phyloP scores from a whole-genome alignment of 1,140 invertebrate species.

The Tenebrio molitor region DNA sequence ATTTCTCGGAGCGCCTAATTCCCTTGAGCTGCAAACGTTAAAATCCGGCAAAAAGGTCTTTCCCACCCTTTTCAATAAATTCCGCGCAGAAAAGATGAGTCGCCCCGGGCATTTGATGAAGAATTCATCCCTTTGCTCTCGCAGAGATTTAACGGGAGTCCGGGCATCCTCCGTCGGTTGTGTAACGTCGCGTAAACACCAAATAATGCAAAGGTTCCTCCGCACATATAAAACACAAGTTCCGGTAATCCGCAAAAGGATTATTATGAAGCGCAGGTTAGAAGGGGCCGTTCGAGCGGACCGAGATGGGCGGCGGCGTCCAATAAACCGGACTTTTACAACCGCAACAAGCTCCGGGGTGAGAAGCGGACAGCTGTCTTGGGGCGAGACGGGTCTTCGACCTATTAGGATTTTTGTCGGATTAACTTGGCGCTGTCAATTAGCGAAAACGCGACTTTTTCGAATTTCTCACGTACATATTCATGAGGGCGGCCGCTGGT shows the following conservation, averaged over 20 bases:
- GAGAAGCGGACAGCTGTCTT: no score
- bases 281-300: no score
- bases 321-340: no score
- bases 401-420: not conserved
- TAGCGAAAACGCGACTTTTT: not conserved
- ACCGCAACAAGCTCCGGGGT: no score
- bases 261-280: not conserved
- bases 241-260: not conserved
- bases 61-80: constrained; percentile 7
- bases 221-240: constrained; percentile 3
- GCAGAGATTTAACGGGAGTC: not conserved
- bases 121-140: not conserved
- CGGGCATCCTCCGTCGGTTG: not conserved
- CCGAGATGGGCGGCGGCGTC: no score
- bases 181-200: constrained; percentile 9
- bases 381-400: no score
- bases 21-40: not conserved
- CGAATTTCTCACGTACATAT: not conserved
- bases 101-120: constrained; percentile 2
- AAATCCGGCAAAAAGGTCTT: not conserved
- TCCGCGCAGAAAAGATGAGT: not conserved
- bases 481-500: not conserved
- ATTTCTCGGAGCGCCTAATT: not conserved
- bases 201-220: constrained; percentile 4
- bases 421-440: not conserved